These are phyloP conservation scores for Orientallactaga bullata DNA, from an alignment of 2,113 vertebrate species.

Conservation along the genomic window DNA sequence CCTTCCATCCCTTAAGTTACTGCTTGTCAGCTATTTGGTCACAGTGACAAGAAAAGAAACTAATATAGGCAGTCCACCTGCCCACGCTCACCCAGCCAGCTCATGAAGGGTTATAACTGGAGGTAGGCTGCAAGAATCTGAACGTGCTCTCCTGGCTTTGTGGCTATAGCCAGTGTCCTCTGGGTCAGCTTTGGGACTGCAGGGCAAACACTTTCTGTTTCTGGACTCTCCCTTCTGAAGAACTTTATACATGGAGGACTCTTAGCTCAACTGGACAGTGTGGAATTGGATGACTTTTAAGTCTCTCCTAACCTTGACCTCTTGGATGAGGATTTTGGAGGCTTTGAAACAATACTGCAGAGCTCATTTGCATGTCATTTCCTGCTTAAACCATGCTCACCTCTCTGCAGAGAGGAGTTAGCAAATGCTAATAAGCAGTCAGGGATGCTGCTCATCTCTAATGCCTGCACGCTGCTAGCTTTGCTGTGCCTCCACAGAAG, in stretches of 20 bases:
- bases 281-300: neutral
- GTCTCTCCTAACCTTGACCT: neutral
- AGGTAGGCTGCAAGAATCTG: no score
- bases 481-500: neutral
- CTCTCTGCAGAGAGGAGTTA: slow-evolving; percentile 7
- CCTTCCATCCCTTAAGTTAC: no score
- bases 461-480: neutral
- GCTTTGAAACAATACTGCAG: slow-evolving; percentile 3
- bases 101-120: no score
- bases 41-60: no score
- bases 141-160: neutral
- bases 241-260: neutral
- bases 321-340: neutral
- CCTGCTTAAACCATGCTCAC: neutral
- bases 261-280: neutral
- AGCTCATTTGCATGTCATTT: neutral
- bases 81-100: neutral
- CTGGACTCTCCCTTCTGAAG: no score
- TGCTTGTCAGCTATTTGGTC: no score
- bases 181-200: neutral
- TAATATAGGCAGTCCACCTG: neutral
- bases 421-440: neutral
- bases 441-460: neutral
- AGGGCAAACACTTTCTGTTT: no score
- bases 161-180: accelerated